A percentile compares a stretch with the other conserved stretches of the same genome.
phyloP scores from a whole-genome alignment of 1,140 invertebrate genomes.

The Drosophila navojoa region DNA sequence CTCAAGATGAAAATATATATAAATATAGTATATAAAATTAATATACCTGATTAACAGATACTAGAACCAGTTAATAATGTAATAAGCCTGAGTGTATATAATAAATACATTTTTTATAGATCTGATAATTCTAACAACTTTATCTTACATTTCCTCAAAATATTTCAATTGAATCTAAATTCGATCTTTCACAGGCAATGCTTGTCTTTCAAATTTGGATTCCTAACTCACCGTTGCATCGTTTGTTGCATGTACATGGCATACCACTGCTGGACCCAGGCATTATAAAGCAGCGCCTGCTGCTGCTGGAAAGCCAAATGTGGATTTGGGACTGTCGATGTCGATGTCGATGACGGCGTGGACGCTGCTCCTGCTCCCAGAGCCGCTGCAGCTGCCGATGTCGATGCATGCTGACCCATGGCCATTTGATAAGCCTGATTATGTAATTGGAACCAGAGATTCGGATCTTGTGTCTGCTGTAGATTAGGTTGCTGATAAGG shows the following conservation, averaged over 20 bases:
- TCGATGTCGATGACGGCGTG: background rate
- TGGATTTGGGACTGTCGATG: constrained; percentile 6
- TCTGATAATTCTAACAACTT: too few relatives aligned
- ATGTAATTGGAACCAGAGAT: constrained; percentile 50
- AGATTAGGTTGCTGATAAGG: constrained; percentile 45
- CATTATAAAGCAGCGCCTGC: constrained; percentile 70
- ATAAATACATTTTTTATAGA: too few relatives aligned
- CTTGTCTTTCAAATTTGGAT: too few relatives aligned
- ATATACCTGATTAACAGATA: too few relatives aligned
- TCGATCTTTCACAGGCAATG: too few relatives aligned
- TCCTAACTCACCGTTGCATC: constrained; percentile 90
- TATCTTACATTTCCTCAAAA: too few relatives aligned
- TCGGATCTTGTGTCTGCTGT: constrained; percentile 8
- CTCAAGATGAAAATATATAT: too few relatives aligned
- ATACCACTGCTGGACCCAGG: constrained; percentile 93
- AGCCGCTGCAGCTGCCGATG: constrained; percentile 6
- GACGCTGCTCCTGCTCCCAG: constrained; percentile 1
- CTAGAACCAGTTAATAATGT: too few relatives aligned
- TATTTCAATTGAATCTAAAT: too few relatives aligned
- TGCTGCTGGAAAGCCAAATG: constrained; percentile 57
- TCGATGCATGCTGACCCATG: constrained; percentile 7
- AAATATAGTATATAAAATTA: too few relatives aligned
- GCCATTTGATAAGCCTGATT: constrained; percentile 32
- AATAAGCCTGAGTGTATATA: background rate
- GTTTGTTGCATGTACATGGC: constrained; percentile 93